These are phyloP conservation scores for Hippocampus comes DNA, from an alignment of 2,113 vertebrate species.

Conservation along the genomic window DNA sequence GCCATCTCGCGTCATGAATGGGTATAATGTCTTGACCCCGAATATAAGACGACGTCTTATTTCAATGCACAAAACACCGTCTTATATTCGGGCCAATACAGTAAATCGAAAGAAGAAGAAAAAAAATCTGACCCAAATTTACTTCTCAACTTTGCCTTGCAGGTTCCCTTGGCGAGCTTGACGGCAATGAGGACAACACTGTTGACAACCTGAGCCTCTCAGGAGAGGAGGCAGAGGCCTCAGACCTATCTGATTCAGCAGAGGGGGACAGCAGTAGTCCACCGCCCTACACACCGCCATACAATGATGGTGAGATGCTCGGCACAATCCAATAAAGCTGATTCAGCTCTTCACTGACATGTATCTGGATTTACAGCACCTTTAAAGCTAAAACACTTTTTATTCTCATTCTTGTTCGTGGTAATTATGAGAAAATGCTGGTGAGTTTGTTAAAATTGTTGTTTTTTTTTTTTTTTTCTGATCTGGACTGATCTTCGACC, in stretches of 20 bases:
- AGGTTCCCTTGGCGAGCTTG: constrained; percentile 88
- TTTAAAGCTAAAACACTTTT: not conserved
- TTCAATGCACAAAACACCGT: too few relatives aligned
- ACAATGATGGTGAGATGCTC: constrained; percentile 74
- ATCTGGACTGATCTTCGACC: not conserved
- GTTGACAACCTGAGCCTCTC: constrained; percentile 67
- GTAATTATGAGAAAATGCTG: not conserved
- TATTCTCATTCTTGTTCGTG: not conserved
- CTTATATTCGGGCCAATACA: too few relatives aligned
- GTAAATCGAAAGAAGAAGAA: not conserved
- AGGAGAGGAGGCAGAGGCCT: constrained; percentile 72
- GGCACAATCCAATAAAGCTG: not conserved
- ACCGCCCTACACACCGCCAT: constrained; percentile 44
- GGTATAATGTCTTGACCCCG: too few relatives aligned
- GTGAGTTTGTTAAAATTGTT: too few relatives aligned
- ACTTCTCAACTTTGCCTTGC: not conserved
- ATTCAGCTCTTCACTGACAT: not conserved
- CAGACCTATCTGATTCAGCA: constrained; percentile 71
- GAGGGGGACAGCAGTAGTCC: constrained; percentile 74
- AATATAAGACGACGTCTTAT: too few relatives aligned
- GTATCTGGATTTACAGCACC: not conserved
- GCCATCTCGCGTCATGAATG: too few relatives aligned
- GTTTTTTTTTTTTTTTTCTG: not conserved
- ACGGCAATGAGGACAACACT: constrained; percentile 73
- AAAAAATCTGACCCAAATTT: not conserved